Evolutionary conservation across 2,888 invertebrate species (phyloP).

Genomic region (Zaprionus obscuricornis): DNA sequence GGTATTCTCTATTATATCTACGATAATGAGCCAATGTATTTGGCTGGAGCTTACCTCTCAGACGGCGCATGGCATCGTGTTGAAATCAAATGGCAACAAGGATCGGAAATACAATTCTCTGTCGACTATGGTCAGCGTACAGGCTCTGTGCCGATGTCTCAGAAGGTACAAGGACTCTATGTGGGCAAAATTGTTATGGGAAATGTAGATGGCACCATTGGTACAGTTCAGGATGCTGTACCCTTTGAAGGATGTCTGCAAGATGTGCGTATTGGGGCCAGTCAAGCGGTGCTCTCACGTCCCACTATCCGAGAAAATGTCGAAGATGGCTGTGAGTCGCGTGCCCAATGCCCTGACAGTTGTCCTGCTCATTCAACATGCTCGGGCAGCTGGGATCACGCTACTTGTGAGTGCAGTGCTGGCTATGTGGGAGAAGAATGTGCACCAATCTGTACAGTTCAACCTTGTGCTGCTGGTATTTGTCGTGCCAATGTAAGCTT

Average conservation of each 20-base stretch:
- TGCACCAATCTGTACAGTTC: constrained; percentile 91
- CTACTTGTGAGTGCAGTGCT: constrained; percentile 87
- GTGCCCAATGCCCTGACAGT: constrained; percentile 88
- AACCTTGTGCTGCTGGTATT: constrained; percentile 91
- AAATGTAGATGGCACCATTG: constrained; percentile 82
- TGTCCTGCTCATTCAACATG: constrained; percentile 91
- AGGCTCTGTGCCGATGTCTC: constrained; percentile 87
- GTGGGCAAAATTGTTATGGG: constrained; percentile 95
- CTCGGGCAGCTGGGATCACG: constrained; percentile 86
- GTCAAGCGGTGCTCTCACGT: constrained; percentile 90
- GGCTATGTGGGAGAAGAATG: constrained; percentile 92
- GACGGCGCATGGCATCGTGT: constrained; percentile 97
- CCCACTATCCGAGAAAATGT: constrained; percentile 93
- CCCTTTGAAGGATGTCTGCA: constrained; percentile 85
- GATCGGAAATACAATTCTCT: constrained; percentile 89
- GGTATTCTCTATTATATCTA: constrained; percentile 91
- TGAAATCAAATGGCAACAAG: constrained; percentile 93
- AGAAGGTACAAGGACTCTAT: constrained; percentile 93
- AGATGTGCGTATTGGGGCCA: constrained; percentile 94
- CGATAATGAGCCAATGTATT: constrained; percentile 88
- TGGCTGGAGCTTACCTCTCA: constrained; percentile 87
- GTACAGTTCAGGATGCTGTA: constrained; percentile 75
- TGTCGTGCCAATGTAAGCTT: constrained; percentile 86
- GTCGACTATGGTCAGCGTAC: constrained; percentile 93
- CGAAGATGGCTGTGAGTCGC: constrained; percentile 90